Conservation (phyloP, 2,888 invertebrate genomes). For the Ormyrus thymus region DNA sequence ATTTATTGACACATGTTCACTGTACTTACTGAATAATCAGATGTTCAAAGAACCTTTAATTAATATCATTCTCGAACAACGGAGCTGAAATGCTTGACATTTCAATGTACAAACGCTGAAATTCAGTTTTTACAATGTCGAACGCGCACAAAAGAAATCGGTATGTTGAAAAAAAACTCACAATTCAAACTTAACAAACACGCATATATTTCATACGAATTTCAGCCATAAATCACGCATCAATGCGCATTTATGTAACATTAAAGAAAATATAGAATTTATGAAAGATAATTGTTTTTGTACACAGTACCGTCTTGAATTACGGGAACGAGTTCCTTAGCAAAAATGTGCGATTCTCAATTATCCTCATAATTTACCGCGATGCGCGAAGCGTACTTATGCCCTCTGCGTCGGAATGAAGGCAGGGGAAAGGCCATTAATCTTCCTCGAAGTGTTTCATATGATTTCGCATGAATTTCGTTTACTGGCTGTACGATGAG, state of each 20-base stretch:
- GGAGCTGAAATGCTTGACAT: too few species aligned
- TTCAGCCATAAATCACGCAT: too few species aligned
- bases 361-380: neutral
- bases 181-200: too few species aligned
- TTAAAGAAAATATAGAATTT: neutral
- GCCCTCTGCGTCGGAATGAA: neutral
- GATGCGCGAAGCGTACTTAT: neutral
- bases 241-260: neutral
- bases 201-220: too few species aligned
- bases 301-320: neutral
- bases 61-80: too few species aligned
- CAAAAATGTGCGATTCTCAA: slow-evolving; percentile 1
- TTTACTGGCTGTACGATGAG: neutral
- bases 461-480: slow-evolving; percentile 1
- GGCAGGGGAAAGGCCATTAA: neutral
- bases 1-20: too few species aligned
- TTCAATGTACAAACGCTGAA: too few species aligned
- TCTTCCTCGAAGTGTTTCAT: neutral
- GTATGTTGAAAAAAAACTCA: too few species aligned
- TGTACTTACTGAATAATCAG: too few species aligned
- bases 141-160: too few species aligned
- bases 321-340: neutral
- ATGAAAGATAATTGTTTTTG: neutral
- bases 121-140: too few species aligned
- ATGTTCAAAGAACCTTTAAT: too few species aligned